Conservation (phyloP, 2,888 invertebrate species). For the Pinctada fucata region DNA sequence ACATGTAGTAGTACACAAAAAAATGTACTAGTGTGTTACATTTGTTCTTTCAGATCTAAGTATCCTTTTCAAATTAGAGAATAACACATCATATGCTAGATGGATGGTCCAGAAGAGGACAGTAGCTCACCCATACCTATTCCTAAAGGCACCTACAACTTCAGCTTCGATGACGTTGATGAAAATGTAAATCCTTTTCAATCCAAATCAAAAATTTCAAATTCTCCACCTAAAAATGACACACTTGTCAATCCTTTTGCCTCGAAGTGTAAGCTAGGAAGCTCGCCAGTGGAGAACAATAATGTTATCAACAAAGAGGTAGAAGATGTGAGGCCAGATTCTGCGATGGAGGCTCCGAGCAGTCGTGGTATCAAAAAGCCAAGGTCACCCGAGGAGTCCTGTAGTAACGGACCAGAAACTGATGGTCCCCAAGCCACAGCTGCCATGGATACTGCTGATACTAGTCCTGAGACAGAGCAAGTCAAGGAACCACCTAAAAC, state of each 20-base stretch:
- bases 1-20: too few relatives aligned
- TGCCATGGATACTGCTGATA: slow-evolving; percentile 7
- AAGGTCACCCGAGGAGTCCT: slow-evolving; percentile 49
- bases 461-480: slow-evolving; percentile 7
- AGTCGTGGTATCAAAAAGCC: slow-evolving; percentile 54
- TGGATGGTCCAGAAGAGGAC: slow-evolving; percentile 13
- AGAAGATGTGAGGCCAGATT: neutral
- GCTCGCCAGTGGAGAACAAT: slow-evolving; percentile 52
- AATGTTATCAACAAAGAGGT: slow-evolving; percentile 22
- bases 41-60: too few relatives aligned
- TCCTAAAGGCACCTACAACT: slow-evolving; percentile 68
- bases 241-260: slow-evolving; percentile 66
- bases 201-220: slow-evolving; percentile 56
- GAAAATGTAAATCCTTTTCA: slow-evolving; percentile 70
- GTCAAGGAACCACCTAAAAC: neutral
- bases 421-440: slow-evolving; percentile 1
- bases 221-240: slow-evolving; percentile 55
- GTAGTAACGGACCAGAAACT: slow-evolving; percentile 12
- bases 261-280: slow-evolving; percentile 52
- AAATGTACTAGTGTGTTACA: too few relatives aligned
- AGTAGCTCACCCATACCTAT: slow-evolving; percentile 77
- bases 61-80: too few relatives aligned
- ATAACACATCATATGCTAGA: neutral
- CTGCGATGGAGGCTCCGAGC: slow-evolving; percentile 59
- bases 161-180: slow-evolving; percentile 74